phyloP scores from a whole-genome alignment of 2,888 invertebrate genomes.

The Rhagium mordax region DNA sequence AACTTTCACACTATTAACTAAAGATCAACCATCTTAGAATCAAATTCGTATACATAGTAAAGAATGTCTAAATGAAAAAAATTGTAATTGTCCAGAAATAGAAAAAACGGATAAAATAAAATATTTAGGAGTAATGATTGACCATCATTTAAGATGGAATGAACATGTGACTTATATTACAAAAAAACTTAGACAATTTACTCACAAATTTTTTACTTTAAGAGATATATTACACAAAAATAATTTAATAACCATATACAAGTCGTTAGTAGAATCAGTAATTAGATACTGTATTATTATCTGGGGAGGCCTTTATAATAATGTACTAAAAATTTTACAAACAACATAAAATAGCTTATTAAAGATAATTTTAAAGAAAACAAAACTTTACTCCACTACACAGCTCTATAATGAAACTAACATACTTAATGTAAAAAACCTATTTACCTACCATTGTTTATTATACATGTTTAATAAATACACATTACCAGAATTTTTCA shows the following conservation, averaged over 20 bases:
- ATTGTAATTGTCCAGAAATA: conserved; percentile 7
- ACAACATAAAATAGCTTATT: too few relatives aligned
- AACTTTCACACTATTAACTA: not conserved
- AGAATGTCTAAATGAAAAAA: too few relatives aligned
- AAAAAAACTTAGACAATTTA: conserved; percentile 10
- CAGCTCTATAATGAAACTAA: conserved; percentile 6
- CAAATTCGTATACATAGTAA: too few relatives aligned
- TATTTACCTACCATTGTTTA: not conserved
- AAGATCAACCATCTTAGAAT: not conserved
- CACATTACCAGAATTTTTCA: not conserved
- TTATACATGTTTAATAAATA: conserved; percentile 1
- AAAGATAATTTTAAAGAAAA: too few relatives aligned
- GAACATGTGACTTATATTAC: not conserved
- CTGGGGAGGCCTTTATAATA: too few relatives aligned
- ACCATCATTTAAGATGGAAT: conserved; percentile 10
- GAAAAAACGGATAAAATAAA: conserved; percentile 20
- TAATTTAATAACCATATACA: too few relatives aligned
- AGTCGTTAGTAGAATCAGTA: too few relatives aligned
- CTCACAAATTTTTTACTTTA: conserved; percentile 1
- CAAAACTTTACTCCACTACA: too few relatives aligned
- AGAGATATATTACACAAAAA: conserved; percentile 3
- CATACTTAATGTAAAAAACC: not conserved
- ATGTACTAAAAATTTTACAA: too few relatives aligned
- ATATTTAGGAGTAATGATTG: conserved; percentile 16
- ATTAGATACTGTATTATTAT: too few relatives aligned